Evolutionary conservation across 2,113 vertebrate genomes (phyloP).

Genomic region (Erinaceus europaeus): DNA sequence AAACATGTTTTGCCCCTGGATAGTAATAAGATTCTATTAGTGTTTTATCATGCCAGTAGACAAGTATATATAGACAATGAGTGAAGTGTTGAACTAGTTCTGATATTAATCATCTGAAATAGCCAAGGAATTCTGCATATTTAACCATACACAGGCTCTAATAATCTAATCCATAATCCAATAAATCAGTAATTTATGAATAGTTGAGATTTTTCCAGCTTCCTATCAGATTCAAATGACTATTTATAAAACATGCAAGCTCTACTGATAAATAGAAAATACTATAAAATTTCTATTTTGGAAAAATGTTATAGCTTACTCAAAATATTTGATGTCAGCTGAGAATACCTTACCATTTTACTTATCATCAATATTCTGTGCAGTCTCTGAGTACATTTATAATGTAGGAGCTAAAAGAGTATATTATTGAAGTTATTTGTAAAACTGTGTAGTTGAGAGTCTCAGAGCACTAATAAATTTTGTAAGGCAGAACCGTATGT

Average conservation of each 20-base stretch:
- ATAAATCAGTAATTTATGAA: constrained; percentile 7
- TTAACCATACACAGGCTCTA: not conserved
- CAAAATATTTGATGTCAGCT: not conserved
- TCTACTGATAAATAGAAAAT: not conserved
- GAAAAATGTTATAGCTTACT: not conserved
- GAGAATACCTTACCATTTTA: not conserved
- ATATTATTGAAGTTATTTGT: not conserved
- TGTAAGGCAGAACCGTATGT: not conserved
- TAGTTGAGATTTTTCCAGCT: not conserved
- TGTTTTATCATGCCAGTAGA: constrained; percentile 73
- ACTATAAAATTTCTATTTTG: not conserved
- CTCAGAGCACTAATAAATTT: not conserved
- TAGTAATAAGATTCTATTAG: constrained; percentile 75
- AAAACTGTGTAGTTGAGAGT: not conserved
- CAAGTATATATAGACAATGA: constrained; percentile 59
- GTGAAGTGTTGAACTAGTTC: constrained; percentile 57
- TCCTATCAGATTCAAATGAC: not conserved
- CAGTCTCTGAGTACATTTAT: not conserved
- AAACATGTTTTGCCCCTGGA: constrained; percentile 75
- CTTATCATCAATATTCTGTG: not conserved
- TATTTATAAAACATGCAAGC: constrained; percentile 11
- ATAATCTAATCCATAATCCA: not conserved
- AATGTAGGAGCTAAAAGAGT: not conserved
- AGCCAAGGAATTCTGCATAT: not conserved
- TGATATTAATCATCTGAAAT: constrained; percentile 25